Evolutionary conservation across 2,797 vertebrate genomes (phyloP), one percentile per base, ranked within the genome.

Genomic region (Sorex maritimensis): DNA sequence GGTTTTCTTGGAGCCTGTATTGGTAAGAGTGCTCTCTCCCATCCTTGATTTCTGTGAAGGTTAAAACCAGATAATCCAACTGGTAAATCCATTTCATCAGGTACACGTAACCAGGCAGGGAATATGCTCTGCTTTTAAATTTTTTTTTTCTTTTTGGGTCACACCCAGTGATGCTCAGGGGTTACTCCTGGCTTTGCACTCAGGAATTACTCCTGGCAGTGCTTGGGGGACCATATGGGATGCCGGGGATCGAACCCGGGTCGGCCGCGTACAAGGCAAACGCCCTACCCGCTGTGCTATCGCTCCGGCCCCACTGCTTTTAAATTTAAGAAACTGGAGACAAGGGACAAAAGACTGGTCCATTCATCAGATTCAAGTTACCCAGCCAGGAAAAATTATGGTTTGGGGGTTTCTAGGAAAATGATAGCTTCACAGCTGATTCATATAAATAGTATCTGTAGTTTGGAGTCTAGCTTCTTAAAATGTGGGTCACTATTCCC

Each of bases 391-490:
- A 79, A 83, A 92, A 75, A 52, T 44, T 24, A 75, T 17, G 24
- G 7, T 24, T 73, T 91, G 1, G 12, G 44, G 49, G 23, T 11
- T 92, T 38, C 79, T 68, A 93, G 80, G 65, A 94, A 92, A 92
- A 81, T 26, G 78, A 46, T 6, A 79, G 52, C 61, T 95, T 95
- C 71, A 79, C 30, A 75, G 65, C 14, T 73, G 68, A 74, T 58
- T 82, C 55, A 79, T 34, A 71, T 84, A 63, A 24, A 26, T 1
- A 11, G 68, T 13, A 71, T 81, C 81, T 90, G 69, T 90, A 21
- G 3, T 85, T 93, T 73, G 74, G 26, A 28, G 15, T 23, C 58
- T 61, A 61, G 17, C 58, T 61, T 61, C 55, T 58, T 58, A 58
- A 58, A 58, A 19, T 58, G 55, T 58, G 19, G 55, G 55, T 58